Base-by-base conservation (phyloP, 1,140 invertebrate genomes). In the Drosophila gunungcola region DNA sequence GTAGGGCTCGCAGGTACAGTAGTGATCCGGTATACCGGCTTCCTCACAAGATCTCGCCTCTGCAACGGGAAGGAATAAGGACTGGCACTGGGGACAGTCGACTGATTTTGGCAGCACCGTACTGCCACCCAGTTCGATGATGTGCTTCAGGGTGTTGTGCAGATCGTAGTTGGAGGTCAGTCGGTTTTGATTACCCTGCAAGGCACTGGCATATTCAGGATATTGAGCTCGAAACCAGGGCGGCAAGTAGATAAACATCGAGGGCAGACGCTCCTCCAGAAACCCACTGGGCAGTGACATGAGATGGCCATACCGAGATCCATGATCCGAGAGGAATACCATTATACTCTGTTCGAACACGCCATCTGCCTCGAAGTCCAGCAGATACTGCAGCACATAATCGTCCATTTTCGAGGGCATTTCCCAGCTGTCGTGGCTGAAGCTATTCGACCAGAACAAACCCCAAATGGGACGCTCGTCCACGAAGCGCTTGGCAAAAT, bases 321-420 rank as follows among this genome's bases (percentile, higher is more conserved):
- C 98, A 92, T 99, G 98, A 92, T 99, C 98, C 73, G 97, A 98
- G 73, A 98, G 93, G 27, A 98, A 94, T 21, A 99, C 93, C 0
- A 99, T 86, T 74, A 96, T 93, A 0, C 95, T 95, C 51, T 95
- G 94, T 16, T 96, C 94, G 42, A 96, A 90, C 3, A 94, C 93
- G 0, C 94, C 94, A 3, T 93, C 92, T 0, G 92, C 76, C 29
- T 95, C 92, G 12, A 97, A 84, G 9, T 93, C 91, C 48, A 93
- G 86, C 11, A 97, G 92, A 78, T 95, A 95, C 1, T 91, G 69
- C 10, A 94, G 73, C 45, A 96, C 94, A 48, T 92, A 92, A 0
- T 92, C 69, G 65, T 97, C 96, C 92, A 96, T 95, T 13, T 94
- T 93, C 29, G 95, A 94, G 0, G 95, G 94, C 41, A 95, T 94